Evolutionary conservation across 2,113 vertebrate genomes (phyloP).

Genomic region (Octodon degus): DNA sequence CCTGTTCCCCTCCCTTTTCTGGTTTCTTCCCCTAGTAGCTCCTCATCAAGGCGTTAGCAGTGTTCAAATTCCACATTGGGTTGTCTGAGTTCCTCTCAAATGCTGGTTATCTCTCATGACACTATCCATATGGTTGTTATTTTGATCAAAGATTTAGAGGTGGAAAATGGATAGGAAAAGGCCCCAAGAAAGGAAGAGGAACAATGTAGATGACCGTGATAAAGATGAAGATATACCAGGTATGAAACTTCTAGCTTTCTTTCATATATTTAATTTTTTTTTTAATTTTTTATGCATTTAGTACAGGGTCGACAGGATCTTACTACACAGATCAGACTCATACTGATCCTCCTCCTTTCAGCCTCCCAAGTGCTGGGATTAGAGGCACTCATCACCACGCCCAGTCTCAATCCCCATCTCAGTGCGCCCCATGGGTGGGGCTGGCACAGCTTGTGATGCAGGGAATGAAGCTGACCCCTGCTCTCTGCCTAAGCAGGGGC

Average conservation of each 20-base stretch:
- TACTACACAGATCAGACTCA: no score
- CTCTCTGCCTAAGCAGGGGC: no score
- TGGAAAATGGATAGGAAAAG: background rate
- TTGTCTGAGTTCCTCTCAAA: background rate
- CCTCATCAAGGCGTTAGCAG: background rate
- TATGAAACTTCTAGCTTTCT: background rate
- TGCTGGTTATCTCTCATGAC: background rate
- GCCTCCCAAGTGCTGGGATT: no score
- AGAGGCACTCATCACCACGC: no score
- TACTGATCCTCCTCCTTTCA: no score
- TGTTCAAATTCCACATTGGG: background rate
- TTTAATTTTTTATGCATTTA: no score
- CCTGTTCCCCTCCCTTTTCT: background rate
- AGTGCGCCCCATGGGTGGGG: no score
- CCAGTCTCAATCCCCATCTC: no score
- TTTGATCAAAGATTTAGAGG: background rate
- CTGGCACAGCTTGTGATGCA: no score
- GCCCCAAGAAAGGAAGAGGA: background rate
- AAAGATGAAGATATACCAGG: background rate
- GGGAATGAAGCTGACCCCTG: no score
- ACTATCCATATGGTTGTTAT: background rate
- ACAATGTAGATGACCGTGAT: background rate
- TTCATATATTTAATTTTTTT: background rate
- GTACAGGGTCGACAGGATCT: no score
- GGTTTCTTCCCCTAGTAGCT: background rate